Evolutionary conservation across 2,113 vertebrate genomes (phyloP), one percentile per base, ranked within the genome.

Genomic region (Pseudonaja textilis): DNA sequence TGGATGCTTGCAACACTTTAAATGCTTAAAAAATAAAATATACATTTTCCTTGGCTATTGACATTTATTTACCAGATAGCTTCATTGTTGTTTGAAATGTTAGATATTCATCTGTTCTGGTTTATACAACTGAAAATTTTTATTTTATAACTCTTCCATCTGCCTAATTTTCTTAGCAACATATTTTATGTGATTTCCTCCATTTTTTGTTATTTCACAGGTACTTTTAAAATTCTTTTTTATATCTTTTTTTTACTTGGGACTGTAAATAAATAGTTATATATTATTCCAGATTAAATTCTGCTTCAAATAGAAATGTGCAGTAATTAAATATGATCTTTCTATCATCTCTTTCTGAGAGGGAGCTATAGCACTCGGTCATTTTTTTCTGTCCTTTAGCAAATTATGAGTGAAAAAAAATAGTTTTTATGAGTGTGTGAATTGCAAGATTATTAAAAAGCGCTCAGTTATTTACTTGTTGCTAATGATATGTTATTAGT

Each of bases 381-480:
- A 85, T 93, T 93, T 95, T 59, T 39, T 88, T 89, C 14, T 94
- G 93, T 47, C 69, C 29, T 96, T 92, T 87, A 93, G 90, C 59
- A 96, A 92, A 95, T 97, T 93, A 96, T 0, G 50, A 94, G 96
- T 94, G 50, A 91, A 95, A 96, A 64, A 45, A 92, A 10, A 0
- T 25, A 89, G 55, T 55, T 96, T 96, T 95, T 97, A 94, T 88
- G 96, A 97, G 96, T 34, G 92, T 96, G 93, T 92, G 95, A 96
- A 94, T 94, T 95, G 91, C 93, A 91, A 93, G 94, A 95, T 95
- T 97, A 95, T 96, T 96, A 93, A 87, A 93, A 96, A 94, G 94
- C 94, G 90, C 95, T 90, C 94, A 94, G 93, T 97, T 97, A 96
- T 95, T 94, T 96, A 94, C 91, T 91, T 89, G 93, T 95, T 96